A percentile compares a stretch with the other conserved stretches of the same genome.
Evolutionary conservation across 2,797 vertebrate genomes (phyloP).

Genomic region (Manis crassicaudata): DNA sequence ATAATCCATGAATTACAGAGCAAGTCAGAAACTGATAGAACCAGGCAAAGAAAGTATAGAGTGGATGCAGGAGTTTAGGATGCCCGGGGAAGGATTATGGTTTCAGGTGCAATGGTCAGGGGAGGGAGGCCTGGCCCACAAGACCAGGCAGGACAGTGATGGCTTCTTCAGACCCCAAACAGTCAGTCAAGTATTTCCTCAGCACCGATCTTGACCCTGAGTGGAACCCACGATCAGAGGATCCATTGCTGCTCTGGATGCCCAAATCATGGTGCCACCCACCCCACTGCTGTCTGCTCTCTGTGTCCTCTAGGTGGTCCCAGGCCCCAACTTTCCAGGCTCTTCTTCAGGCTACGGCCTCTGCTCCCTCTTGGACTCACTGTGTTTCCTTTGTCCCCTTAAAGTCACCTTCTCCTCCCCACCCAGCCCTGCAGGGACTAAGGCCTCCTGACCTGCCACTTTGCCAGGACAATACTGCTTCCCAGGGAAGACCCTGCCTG

Average conservation of each 20-base stretch:
- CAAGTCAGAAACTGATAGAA: background rate
- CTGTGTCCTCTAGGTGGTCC: background rate
- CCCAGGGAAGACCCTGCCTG: background rate
- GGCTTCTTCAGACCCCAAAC: background rate
- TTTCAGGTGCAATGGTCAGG: background rate
- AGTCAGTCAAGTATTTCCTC: background rate
- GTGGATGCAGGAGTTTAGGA: background rate
- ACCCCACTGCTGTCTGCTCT: background rate
- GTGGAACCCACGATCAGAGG: background rate
- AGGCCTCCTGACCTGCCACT: background rate
- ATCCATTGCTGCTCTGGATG: too few species aligned
- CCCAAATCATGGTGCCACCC: rapidly evolving
- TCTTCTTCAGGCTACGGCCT: background rate
- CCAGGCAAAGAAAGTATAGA: background rate
- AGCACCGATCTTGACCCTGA: background rate
- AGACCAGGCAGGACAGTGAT: background rate
- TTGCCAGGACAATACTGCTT: background rate
- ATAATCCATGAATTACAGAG: background rate
- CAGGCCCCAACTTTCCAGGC: rapidly evolving
- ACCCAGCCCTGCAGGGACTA: background rate
- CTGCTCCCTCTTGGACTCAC: too few species aligned
- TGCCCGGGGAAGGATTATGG: background rate
- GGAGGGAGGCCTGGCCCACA: background rate
- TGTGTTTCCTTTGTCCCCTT: background rate
- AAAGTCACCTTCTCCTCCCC: rapidly evolving